Conservation (phyloP, 2,797 vertebrate species). For the Phataginus tricuspis region DNA sequence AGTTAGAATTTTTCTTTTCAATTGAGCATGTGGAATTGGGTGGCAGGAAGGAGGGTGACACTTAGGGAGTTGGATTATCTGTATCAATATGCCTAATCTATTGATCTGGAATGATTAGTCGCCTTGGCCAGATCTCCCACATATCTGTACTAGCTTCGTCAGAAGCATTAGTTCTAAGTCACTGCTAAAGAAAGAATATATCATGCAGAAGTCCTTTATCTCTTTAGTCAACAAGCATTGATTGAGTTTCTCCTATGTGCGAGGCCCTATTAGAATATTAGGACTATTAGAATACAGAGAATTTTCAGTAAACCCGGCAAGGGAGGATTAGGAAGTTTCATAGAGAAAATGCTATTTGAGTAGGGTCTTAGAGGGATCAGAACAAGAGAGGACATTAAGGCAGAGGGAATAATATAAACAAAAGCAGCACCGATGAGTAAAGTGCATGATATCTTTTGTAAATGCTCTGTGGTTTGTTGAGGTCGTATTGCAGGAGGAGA, state of each 20-base stretch:
- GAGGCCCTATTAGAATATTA: background rate
- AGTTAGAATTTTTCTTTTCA: conserved; percentile 2
- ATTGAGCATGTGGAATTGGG: background rate
- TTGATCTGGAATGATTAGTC: background rate
- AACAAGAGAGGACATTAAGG: background rate
- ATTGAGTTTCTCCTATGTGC: background rate
- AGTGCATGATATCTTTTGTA: background rate
- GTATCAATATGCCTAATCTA: background rate
- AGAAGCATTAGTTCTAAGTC: background rate
- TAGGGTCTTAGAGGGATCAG: background rate
- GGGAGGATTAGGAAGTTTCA: background rate
- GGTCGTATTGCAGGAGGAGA: background rate
- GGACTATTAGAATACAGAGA: background rate
- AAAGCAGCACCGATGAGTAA: background rate
- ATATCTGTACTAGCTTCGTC: background rate
- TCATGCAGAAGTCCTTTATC: background rate
- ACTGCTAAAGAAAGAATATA: background rate
- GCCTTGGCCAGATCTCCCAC: background rate
- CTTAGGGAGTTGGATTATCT: background rate
- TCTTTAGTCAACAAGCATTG: background rate
- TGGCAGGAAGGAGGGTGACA: background rate
- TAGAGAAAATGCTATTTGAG: background rate
- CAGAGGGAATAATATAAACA: background rate
- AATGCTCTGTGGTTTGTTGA: background rate
- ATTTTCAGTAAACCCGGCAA: background rate